A percentile compares a stretch with the other conserved stretches of the same genome.
These are phyloP conservation scores for Rallus limicola DNA, from an alignment of 2,113 vertebrate species.

Conservation along the genomic window DNA sequence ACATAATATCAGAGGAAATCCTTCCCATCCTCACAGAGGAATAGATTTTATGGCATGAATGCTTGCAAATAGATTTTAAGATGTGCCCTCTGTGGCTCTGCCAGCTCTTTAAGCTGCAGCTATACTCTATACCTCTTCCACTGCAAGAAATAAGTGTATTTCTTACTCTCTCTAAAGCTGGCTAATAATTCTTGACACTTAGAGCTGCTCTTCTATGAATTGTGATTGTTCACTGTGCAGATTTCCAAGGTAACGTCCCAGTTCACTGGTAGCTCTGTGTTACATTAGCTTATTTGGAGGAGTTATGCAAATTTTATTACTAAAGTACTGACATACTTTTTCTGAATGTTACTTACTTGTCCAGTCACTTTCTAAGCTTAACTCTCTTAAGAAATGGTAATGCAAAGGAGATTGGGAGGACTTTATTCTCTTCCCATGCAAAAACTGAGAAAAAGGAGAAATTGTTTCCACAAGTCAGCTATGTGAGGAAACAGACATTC, in stretches of 20 bases:
- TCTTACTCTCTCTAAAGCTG: not conserved
- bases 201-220: not conserved
- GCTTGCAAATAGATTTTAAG: not conserved
- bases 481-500: not conserved
- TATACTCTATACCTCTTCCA: not conserved
- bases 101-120: not conserved
- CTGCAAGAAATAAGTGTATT: not conserved
- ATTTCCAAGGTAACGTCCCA: not conserved
- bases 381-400: not conserved
- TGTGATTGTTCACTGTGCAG: not conserved
- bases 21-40: not conserved
- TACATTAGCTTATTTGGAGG: not conserved
- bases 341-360: not conserved
- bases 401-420: not conserved
- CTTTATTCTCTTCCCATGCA: not conserved
- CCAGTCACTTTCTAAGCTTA: not conserved
- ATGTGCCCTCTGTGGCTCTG: not conserved
- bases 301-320: not conserved
- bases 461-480: not conserved
- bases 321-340: not conserved
- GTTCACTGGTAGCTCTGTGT: not conserved
- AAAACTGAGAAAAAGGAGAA: not conserved
- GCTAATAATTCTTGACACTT: not conserved
- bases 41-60: not conserved
- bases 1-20: not conserved